These are phyloP conservation scores for Dinoponera quadriceps DNA, from an alignment of 1,140 invertebrate species.

Conservation along the genomic window DNA sequence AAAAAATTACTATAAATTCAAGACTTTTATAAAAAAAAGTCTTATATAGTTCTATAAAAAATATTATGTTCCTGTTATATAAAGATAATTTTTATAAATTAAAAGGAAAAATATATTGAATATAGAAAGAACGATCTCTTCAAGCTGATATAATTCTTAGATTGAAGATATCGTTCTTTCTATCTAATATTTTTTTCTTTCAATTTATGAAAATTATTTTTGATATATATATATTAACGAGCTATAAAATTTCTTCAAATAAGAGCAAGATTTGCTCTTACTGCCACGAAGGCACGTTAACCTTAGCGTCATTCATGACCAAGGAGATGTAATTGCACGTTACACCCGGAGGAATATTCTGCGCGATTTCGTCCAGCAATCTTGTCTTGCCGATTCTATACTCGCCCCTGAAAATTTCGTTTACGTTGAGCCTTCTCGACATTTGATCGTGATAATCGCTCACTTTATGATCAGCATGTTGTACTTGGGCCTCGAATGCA, in stretches of 20 bases:
- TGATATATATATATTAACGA: no score
- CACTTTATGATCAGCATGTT: constrained; percentile 81
- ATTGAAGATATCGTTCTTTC: no score
- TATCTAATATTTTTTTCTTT: no score
- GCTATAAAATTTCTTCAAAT: constrained; percentile 33
- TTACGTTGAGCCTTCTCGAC: neutral
- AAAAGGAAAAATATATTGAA: no score
- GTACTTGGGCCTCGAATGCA: constrained; percentile 70
- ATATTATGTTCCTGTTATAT: no score
- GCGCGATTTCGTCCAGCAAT: constrained; percentile 86
- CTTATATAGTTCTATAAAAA: no score
- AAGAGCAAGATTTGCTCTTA: neutral
- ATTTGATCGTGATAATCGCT: neutral
- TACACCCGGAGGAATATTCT: constrained; percentile 81
- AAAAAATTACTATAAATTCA: no score
- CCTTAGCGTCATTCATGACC: constrained; percentile 79
- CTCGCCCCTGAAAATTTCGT: constrained; percentile 83
- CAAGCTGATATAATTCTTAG: no score
- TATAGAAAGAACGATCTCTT: no score
- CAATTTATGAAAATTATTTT: no score
- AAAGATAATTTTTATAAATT: no score
- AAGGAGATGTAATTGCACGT: constrained; percentile 82
- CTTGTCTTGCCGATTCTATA: constrained; percentile 87
- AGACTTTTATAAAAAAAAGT: no score
- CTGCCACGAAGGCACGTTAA: constrained; percentile 54